A percentile compares a stretch with the other conserved stretches of the same genome.
Evolutionary conservation across 2,888 invertebrate genomes (phyloP).

Genomic region (Parascotia fuliginaria): DNA sequence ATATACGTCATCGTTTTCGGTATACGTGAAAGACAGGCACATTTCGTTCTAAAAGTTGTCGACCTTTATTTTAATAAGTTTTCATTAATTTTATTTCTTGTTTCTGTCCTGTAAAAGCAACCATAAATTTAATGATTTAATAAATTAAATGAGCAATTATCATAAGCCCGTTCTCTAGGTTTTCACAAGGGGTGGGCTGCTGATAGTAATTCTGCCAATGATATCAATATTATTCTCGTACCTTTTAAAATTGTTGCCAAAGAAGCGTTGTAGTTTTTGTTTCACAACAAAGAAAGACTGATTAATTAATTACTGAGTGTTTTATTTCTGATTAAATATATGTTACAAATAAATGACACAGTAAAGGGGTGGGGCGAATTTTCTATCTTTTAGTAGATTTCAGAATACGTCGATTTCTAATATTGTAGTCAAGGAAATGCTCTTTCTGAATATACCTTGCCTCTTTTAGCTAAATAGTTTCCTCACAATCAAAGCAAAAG

Average conservation of each 20-base stretch:
- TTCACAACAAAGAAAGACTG: neutral
- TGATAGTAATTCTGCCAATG: neutral
- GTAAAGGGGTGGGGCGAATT: neutral
- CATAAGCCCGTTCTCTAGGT: no score
- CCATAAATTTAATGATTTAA: no score
- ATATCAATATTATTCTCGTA: neutral
- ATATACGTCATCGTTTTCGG: no score
- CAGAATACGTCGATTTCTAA: neutral
- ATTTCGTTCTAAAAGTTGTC: no score
- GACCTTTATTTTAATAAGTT: no score
- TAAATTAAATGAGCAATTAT: no score
- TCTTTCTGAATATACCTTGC: neutral
- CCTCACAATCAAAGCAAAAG: no score
- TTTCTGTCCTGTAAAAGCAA: no score
- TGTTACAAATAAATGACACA: neutral
- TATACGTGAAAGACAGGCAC: no score
- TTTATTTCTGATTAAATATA: neutral
- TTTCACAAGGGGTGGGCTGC: no score
- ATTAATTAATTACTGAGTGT: neutral
- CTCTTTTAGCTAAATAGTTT: neutral
- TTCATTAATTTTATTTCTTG: no score
- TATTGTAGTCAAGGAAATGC: neutral
- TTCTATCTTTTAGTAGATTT: neutral
- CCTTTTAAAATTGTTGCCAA: neutral
- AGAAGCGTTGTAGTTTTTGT: neutral